Evolutionary conservation across 2,113 vertebrate genomes (phyloP), one percentile per base, ranked within the genome.

Genomic region (Aldabrachelys gigantea): DNA sequence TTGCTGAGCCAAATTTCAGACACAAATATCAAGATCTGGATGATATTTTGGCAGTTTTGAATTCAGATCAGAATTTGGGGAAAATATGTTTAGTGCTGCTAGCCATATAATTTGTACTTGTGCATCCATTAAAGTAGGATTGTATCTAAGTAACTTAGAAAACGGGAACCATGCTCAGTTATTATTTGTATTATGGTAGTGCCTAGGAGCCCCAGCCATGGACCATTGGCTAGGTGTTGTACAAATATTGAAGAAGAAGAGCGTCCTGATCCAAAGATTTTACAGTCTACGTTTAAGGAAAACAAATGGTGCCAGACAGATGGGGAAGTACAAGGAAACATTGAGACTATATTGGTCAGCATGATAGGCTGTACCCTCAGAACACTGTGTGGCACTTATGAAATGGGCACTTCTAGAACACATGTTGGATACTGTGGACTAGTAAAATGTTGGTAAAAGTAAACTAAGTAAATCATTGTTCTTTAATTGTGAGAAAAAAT

Each of bases 251-350:
- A 76, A 78, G 0, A 79, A 93, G 35, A n/a, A 57, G 31, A 5
- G 12, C 5, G 59, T 81, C 75, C 10, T 80, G 31, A 84, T n/a
- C 27, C 50, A 79, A 89, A 54, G 35, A 81, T 57, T 10, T 10
- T 38, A 53, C 21, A 53, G 12, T 29, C n/a, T 0, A 0, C 31
- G 31, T 2, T 69, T 62, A 19, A 49, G 0, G 35, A 11, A 5
- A 62, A 14, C 54, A 50, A 10, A 1, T 0, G 0, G 25, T 13
- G 19, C 19, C 1, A 69, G 11, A 56, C 16, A 62, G 59, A 31
- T 31, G 59, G 16, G 31, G 14, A 16, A n/a, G 16, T n/a, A 65
- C 3, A 11, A 88, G 89, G 22, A 27, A 92, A 81, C 21, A 62
- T 3, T 11, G 6, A 14, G 3, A 50, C 86, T 87, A 50, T 1